Base-by-base conservation (phyloP, 2,888 invertebrate species). In the Tigriopus californicus region DNA sequence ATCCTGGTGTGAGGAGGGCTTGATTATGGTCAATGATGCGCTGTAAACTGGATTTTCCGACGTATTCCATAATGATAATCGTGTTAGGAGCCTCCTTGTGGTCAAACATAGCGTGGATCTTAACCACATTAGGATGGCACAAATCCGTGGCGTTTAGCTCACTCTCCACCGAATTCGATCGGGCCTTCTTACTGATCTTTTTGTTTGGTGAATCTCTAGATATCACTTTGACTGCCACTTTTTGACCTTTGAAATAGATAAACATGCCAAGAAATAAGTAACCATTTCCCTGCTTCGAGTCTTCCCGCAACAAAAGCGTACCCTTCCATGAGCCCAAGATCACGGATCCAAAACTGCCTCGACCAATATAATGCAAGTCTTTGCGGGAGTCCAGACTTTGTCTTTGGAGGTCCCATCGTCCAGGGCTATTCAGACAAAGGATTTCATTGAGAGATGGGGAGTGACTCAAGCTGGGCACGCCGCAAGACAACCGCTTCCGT, bases 31-130 rank as follows among this genome's bases (percentile, higher is more conserved):
- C 44, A 6, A 58, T n/a, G n/a, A 58, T 15, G 12, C n/a, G 2
- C 22, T 58, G 48, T n/a, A 58, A 40, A 48, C 49, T 58, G 22
- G 15, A 22, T 46, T 46, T 24, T 6, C 58, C 58, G 11, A 58
- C 58, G 48, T 58, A 58, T 25, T 58, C 58, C 58, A 58, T 58
- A 11, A 58, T 33, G 18, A 58, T 24, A 12, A 58, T 40, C 5
- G 20, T 20, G 49, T 22, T 20, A 6, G n/a, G 15, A 10, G n/a
- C 44, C 15, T 24, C 24, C 10, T 18, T 51, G 42, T 54, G n/a
- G 15, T 54, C 41, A 10, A 33, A 15, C 15, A 54, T 41, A 11
- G 15, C 41, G 13, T 41, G 15, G 41, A 54, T 18, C 15, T 54
- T 40, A 12, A 24, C 41, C 10, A 54, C 41, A 54, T 54, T 54